Conservation (phyloP, 2,888 invertebrate species). For the Apamea epomidion region DNA sequence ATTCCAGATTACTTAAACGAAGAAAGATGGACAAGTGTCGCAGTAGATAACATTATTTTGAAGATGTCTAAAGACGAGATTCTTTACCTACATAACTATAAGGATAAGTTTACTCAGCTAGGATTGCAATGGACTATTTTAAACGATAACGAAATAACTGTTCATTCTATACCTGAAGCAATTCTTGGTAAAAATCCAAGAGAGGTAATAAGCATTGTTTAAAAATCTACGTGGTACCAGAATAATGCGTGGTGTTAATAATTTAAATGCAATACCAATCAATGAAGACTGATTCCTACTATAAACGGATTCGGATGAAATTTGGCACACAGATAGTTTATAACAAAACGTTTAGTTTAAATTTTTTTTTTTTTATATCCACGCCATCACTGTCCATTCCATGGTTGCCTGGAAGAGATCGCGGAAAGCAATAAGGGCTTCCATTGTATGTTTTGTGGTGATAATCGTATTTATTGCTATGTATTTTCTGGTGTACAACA, state of each 20-base stretch:
- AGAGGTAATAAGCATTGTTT: constrained; percentile 81
- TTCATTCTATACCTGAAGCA: constrained; percentile 92
- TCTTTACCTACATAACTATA: constrained; percentile 88
- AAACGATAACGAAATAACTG: constrained; percentile 81
- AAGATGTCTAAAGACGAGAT: constrained; percentile 86
- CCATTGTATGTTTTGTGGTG: no score
- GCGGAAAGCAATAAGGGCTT: no score
- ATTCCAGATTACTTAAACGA: constrained; percentile 86
- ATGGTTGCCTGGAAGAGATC: no score
- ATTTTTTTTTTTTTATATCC: no score
- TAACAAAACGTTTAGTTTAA: no score
- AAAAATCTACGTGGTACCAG: not conserved
- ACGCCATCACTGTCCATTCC: no score
- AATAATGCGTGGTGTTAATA: not conserved
- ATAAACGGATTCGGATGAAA: not conserved
- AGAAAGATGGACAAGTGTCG: constrained; percentile 80
- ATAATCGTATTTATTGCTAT: no score
- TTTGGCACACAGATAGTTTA: not conserved
- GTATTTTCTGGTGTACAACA: no score
- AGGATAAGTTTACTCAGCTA: constrained; percentile 89
- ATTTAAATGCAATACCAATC: not conserved
- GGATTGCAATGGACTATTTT: constrained; percentile 89
- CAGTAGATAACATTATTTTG: constrained; percentile 76
- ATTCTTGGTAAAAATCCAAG: constrained; percentile 90
- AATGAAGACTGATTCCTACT: not conserved